Base-by-base conservation (phyloP, 2,797 vertebrate genomes). In the Cuniculus paca region DNA sequence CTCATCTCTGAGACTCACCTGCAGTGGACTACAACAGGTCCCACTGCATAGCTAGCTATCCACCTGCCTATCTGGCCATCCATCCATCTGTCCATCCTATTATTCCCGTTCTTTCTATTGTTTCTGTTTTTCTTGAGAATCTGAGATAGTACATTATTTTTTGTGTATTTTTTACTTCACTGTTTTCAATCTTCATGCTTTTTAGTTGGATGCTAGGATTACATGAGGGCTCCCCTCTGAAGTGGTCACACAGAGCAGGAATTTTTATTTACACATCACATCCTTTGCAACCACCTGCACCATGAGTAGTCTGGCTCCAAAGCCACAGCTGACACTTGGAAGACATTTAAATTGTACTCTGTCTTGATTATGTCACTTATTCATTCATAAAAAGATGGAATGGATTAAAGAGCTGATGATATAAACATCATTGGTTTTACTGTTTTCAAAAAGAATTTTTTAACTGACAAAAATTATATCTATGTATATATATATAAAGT, bases 351-450 rank as follows among this genome's bases (percentile, higher is more conserved):
- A 34, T 87, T 86, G 90, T 56, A 84, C 1, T 42, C 4, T 42
- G 6, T 50, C 34, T 70, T 56, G 54, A 11, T 70, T 86, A 48
- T 75, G 70, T 28, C 6, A 58, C 2, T n/a, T 22, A 61, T 14
- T 60, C 45, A 78, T n/a, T 94, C 54, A 72, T 78, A 85, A 90
- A 89, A 31, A 22, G 20, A 91, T 13, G 4, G 82, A 88, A 87
- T 39, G 31, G 1, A 50, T 85, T 26, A 74, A 74, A 52, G 4
- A 60, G 56, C 28, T 39, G 50, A 48, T 87, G 16, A 70, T 17
- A 70, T 16, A 50, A 20, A n/a, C 4, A 60, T 60, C 50, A 79
- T 39, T 79, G 78, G n/a, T 79, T 86, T 86, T 65, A 26, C 10
- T 70, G 72, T 75, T 39, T 22, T 4, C 61, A 74, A 74, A 74